Percentiles rank a stretch among this genome's conserved stretches.
phyloP scores from a whole-genome alignment of 2,797 vertebrate species.

The Bovichtus diacanthus region DNA sequence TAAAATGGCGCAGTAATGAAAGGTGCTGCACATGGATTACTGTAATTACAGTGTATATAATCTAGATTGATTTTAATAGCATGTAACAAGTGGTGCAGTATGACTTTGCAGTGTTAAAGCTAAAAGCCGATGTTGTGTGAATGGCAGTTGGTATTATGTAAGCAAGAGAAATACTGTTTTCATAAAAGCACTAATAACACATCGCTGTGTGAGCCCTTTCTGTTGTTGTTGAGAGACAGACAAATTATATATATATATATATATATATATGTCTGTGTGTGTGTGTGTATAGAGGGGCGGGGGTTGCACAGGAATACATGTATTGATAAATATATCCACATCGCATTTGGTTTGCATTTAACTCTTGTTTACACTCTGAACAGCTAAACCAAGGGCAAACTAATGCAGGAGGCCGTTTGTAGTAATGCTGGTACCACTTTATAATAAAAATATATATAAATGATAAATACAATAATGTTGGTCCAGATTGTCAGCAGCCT shows the following conservation, averaged over 20 bases:
- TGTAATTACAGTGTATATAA: constrained; percentile 41
- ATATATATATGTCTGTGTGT: not conserved
- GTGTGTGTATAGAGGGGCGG: not conserved
- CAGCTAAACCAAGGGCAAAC: constrained; percentile 73
- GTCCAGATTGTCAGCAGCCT: not conserved
- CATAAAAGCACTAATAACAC: constrained; percentile 51
- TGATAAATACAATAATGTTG: too few relatives aligned
- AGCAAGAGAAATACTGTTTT: constrained; percentile 47
- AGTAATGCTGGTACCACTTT: not conserved
- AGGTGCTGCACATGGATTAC: constrained; percentile 15
- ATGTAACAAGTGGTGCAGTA: constrained; percentile 12
- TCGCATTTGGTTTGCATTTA: not conserved
- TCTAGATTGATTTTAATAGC: constrained; percentile 7
- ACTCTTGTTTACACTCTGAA: not conserved
- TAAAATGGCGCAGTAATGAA: constrained; percentile 21
- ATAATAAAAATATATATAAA: too few relatives aligned
- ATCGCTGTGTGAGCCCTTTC: not conserved
- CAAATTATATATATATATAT: not conserved
- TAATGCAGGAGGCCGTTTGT: not conserved
- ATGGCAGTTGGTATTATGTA: constrained; percentile 24
- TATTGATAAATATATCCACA: not conserved
- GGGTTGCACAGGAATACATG: not conserved
- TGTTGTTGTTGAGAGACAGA: not conserved
- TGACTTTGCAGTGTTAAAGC: constrained; percentile 43
- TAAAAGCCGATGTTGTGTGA: constrained; percentile 19